Conservation (phyloP, 1,140 invertebrate genomes). For the Araneus ventricosus region DNA sequence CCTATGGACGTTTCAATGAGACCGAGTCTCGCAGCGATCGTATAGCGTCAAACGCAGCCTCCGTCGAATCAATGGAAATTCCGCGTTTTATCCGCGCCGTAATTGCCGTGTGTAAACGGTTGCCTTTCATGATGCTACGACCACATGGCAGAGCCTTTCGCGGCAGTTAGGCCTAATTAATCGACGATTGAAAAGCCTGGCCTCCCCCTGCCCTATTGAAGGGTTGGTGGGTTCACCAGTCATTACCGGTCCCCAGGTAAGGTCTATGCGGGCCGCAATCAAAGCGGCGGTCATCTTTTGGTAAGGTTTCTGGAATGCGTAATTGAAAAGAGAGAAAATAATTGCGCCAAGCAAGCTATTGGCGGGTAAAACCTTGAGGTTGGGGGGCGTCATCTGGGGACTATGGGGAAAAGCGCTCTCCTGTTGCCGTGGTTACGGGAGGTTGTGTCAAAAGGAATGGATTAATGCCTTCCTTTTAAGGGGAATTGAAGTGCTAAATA, state of each 20-base stretch:
- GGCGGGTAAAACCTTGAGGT: not conserved
- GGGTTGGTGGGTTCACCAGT: not conserved
- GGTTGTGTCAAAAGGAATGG: conserved; percentile 1
- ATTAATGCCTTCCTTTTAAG: conserved; percentile 7
- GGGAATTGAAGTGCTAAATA: conserved; percentile 18
- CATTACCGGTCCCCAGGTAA: conserved; percentile 19
- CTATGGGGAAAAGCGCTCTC: not conserved
- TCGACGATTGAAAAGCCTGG: conserved; percentile 51
- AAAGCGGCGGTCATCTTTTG: conserved; percentile 39
- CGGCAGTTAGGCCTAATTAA: conserved; percentile 58
- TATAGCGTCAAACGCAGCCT: conserved; percentile 24
- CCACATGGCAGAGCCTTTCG: conserved; percentile 37
- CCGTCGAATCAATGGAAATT: conserved; percentile 4
- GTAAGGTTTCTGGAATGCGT: not conserved
- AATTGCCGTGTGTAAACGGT: conserved; percentile 52
- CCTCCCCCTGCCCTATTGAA: not conserved
- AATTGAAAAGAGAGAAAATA: conserved; percentile 37
- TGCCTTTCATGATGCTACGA: conserved; percentile 33
- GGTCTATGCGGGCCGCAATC: conserved; percentile 5
- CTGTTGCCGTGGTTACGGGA: conserved; percentile 34
- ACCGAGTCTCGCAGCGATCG: not conserved
- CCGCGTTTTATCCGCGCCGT: conserved; percentile 19
- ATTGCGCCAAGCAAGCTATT: not conserved
- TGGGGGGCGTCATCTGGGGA: not conserved
- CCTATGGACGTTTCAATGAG: not conserved